Base-by-base conservation (phyloP, 2,888 invertebrate genomes). In the Griposia aprilina region DNA sequence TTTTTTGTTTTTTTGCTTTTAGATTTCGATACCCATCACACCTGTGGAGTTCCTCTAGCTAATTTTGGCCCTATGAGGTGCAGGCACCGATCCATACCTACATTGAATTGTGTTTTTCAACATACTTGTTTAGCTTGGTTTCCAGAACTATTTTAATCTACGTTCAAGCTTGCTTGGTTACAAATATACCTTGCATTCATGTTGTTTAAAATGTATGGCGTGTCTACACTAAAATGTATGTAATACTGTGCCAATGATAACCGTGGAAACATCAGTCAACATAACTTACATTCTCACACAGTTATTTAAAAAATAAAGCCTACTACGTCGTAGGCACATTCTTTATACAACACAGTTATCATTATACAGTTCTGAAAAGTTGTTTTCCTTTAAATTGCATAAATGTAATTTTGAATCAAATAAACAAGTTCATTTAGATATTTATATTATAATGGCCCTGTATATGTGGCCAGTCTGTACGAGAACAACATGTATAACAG, bases 141-240 rank as follows among this genome's bases (percentile, higher is more conserved):
- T 52, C 23, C 5, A 45, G 20, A 70, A 45, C n/a, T 48, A 67
- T 50, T 2, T 30, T n/a, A 65, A 8, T 23, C 50, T 23, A 55
- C 15, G 7, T 57, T 77, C 71, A 63, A 83, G 36, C n/a, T 71
- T 67, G 20, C 20, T 70, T 83, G 17, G 10, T 41, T 59, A 26
- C 30, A 72, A 76, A 67, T 57, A 17, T 36, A 63, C n/a, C 68
- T 60, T 57, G 67, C 23, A 67, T 62, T 26, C 30, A 55, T 70
- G 3, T 41, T 62, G 48, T 78, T 72, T 81, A 20, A 48, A 23
- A 68, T 50, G 15, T 69, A 41, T 66, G 65, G 30, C 60, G 6
- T 74, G 60, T 79, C 57, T 62, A 80, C 48, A 80, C 45, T 66
- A 26, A 67, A 62, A 7, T 62, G 41, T 26, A 20, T 52, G 68